These are phyloP conservation scores for Acleris emargana DNA, from an alignment of 2,888 invertebrate species.

Conservation along the genomic window DNA sequence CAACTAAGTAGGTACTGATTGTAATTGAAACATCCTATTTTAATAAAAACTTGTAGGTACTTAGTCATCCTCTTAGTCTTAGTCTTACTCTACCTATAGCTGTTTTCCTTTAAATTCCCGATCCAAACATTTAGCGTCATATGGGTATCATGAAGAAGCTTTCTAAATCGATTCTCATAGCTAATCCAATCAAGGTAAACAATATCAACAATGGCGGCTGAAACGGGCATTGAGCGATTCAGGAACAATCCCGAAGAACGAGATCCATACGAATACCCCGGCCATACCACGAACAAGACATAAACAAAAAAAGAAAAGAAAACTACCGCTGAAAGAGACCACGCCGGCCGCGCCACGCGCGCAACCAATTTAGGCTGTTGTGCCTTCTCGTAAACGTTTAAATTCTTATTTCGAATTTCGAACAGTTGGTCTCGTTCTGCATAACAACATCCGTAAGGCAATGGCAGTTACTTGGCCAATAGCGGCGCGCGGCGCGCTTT, in stretches of 20 bases:
- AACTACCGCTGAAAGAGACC: slow-evolving; percentile 67
- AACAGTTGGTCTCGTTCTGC: slow-evolving; percentile 80
- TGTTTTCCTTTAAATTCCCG: too few relatives aligned
- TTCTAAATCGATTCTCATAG: slow-evolving; percentile 26
- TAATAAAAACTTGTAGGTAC: too few relatives aligned
- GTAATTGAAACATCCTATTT: too few relatives aligned
- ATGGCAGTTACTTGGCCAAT: slow-evolving; percentile 83
- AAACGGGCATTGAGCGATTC: slow-evolving; percentile 36
- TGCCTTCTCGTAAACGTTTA: slow-evolving; percentile 78
- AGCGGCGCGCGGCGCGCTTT: slow-evolving; percentile 61
- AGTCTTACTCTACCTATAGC: too few relatives aligned
- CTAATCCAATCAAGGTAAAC: slow-evolving; percentile 27
- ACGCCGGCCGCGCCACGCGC: slow-evolving; percentile 63
- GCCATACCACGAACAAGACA: slow-evolving; percentile 46
- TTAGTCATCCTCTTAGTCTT: too few relatives aligned
- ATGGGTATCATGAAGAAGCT: background rate
- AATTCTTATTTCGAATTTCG: slow-evolving; percentile 77
- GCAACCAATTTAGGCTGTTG: slow-evolving; percentile 80
- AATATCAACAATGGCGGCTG: slow-evolving; percentile 34
- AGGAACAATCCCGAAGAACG: slow-evolving; percentile 35
- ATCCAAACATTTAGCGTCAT: background rate
- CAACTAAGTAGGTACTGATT: too few relatives aligned
- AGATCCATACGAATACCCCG: slow-evolving; percentile 22
- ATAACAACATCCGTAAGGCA: slow-evolving; percentile 82
- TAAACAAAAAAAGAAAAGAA: slow-evolving; percentile 58